Evolutionary conservation across 2,113 vertebrate genomes (phyloP).

Genomic region (Nycticryphes semicollaris): DNA sequence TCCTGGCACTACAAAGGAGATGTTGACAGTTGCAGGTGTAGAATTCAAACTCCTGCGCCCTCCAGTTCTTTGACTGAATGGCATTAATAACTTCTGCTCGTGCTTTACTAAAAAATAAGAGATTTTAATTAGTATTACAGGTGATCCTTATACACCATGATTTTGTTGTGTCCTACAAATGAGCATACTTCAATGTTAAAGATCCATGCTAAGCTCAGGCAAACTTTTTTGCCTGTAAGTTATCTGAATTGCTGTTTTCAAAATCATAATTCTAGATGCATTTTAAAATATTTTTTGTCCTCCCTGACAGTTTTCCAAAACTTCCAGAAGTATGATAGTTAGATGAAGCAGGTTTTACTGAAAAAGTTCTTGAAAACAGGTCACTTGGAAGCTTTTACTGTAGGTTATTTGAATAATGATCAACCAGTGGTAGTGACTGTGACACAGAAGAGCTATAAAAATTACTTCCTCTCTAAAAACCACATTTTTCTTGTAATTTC

Average conservation of each 20-base stretch:
- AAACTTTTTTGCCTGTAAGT: neutral
- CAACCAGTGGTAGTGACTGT: neutral
- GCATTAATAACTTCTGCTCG: neutral
- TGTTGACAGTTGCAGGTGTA: neutral
- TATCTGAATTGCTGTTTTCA: neutral
- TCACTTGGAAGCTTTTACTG: neutral
- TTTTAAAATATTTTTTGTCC: neutral
- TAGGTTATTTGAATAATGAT: neutral
- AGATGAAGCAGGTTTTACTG: neutral
- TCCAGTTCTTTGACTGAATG: neutral
- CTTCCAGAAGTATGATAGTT: neutral
- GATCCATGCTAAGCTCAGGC: neutral
- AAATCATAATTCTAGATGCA: neutral
- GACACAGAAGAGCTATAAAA: neutral
- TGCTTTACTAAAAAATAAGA: neutral
- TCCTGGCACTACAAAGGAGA: neutral
- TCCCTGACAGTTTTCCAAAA: neutral
- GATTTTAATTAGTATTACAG: neutral
- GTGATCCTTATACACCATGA: neutral
- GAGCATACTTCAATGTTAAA: neutral
- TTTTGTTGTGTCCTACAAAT: neutral
- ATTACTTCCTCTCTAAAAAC: neutral
- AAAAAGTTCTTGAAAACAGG: neutral
- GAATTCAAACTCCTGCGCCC: neutral
- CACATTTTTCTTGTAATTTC: neutral